Evolutionary conservation across 2,797 vertebrate species (phyloP), one percentile per base, ranked within the genome.

Genomic region (Tenualosa thibaudeaui): DNA sequence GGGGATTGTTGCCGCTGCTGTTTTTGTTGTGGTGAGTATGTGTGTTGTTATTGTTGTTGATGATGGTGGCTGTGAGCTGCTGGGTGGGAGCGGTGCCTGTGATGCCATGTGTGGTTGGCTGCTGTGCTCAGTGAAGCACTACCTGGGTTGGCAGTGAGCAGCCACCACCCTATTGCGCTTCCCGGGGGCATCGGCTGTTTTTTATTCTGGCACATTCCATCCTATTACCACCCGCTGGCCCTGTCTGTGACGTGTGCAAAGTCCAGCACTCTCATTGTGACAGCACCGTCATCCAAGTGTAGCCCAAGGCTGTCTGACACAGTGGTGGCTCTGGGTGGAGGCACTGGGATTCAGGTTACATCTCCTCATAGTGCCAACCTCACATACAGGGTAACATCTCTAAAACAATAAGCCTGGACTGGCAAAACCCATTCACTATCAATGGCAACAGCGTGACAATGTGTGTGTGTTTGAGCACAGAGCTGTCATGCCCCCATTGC

Each of bases 41-140:
- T n/a, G 60, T 54, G 60, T 62, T 62, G 3, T 26, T 82, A 46
- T 46, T 46, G 24, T 83, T 75, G 31, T 56, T 71, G 65, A 2
- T 26, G 65, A 0, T n/a, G 60, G 24, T 68, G 62, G 62, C 13
- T 4, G 26, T 9, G 65, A 4, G 26, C 51, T 37, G 24, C 65
- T 71, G 65, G 71, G 37, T 19, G 10, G 56, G 81, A 68, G 85
- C 84, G 43, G 83, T 83, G 62, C 81, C 83, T 87, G 46, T 19
- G 84, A 17, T 81, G 88, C 83, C 81, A 31, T 17, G 19, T 71
- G 81, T 51, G 56, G 54, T 81, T 22, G 54, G 10, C 31, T 12
- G 31, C 65, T 15, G 65, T 43, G 78, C 46, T 82, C 81, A 22
- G 62, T 84, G 82, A 81, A 56, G 84, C 49, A 15, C 62, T 37